Percentiles rank a stretch among this genome's conserved stretches.
Evolutionary conservation across 2,888 invertebrate genomes (phyloP).

Genomic region (Phortica okadai): DNA sequence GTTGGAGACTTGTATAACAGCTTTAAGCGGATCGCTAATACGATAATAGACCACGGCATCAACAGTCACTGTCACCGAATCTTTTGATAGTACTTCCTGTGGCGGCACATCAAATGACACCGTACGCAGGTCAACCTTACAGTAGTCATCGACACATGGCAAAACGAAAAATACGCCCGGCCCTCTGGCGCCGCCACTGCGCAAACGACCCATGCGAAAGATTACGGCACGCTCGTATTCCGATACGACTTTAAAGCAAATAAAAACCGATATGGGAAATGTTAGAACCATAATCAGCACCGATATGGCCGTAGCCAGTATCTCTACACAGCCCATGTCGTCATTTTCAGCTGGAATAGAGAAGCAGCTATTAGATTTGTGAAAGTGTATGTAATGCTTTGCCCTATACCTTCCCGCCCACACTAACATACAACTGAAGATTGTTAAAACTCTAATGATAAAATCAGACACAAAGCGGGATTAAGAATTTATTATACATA

Average conservation of each 20-base stretch:
- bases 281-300: slow-evolving; percentile 85
- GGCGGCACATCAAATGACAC: slow-evolving; percentile 97
- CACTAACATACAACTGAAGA: too few relatives aligned
- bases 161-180: slow-evolving; percentile 96
- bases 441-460: too few relatives aligned
- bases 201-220: slow-evolving; percentile 88
- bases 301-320: slow-evolving; percentile 84
- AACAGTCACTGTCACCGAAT: slow-evolving; percentile 95
- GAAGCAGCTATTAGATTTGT: not conserved
- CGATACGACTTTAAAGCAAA: slow-evolving; percentile 91
- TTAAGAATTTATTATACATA: too few relatives aligned
- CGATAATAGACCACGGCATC: slow-evolving; percentile 93
- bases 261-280: slow-evolving; percentile 88
- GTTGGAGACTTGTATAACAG: slow-evolving; percentile 85
- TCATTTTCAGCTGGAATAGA: slow-evolving; percentile 78
- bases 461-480: too few relatives aligned
- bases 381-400: too few relatives aligned
- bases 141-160: slow-evolving; percentile 95
- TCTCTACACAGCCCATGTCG: slow-evolving; percentile 84
- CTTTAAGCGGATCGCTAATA: slow-evolving; percentile 87
- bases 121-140: slow-evolving; percentile 93
- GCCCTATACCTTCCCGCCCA: too few relatives aligned
- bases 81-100: slow-evolving; percentile 96
- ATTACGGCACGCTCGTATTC: slow-evolving; percentile 93
- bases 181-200: slow-evolving; percentile 78